A percentile compares a stretch with the other conserved stretches of the same genome.
Evolutionary conservation across 2,113 vertebrate species (phyloP).

Genomic region (Onychostoma macrolepis): DNA sequence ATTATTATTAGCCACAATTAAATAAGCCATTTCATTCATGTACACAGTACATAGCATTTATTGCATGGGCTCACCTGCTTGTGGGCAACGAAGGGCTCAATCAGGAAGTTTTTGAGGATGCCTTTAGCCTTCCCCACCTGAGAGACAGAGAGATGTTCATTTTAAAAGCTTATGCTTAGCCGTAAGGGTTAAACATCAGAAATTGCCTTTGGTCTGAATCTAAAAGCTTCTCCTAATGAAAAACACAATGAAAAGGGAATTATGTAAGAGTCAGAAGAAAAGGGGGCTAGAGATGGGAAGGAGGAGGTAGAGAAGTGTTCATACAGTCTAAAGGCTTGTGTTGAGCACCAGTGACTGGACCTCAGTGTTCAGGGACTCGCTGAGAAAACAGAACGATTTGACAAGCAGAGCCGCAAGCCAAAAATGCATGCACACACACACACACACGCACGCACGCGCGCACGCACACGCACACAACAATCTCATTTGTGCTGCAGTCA

Average conservation of each 20-base stretch:
- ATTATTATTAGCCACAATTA: background rate
- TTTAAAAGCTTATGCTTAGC: background rate
- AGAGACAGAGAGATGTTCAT: constrained; percentile 7
- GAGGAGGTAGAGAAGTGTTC: background rate
- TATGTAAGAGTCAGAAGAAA: constrained; percentile 22
- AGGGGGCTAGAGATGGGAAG: background rate
- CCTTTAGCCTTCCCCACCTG: constrained; percentile 94
- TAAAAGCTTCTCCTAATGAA: constrained; percentile 13
- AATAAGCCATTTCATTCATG: background rate
- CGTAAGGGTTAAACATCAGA: background rate
- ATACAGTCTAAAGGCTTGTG: background rate
- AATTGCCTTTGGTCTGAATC: constrained; percentile 1
- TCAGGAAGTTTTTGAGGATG: constrained; percentile 95
- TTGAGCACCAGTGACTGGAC: constrained; percentile 21
- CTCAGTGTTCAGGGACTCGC: background rate
- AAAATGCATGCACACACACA: background rate
- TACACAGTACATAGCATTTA: background rate
- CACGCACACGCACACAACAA: background rate
- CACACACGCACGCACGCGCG: background rate
- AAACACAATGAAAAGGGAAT: constrained; percentile 26
- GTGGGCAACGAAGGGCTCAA: constrained; percentile 94
- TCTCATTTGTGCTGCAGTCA: constrained; percentile 29
- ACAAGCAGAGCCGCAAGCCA: constrained; percentile 1
- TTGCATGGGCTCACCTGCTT: constrained; percentile 81
- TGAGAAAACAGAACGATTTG: constrained; percentile 15